A percentile compares a stretch with the other conserved stretches of the same genome.
Conservation (phyloP, 1,140 invertebrate genomes). For the Halictus rubicundus region DNA sequence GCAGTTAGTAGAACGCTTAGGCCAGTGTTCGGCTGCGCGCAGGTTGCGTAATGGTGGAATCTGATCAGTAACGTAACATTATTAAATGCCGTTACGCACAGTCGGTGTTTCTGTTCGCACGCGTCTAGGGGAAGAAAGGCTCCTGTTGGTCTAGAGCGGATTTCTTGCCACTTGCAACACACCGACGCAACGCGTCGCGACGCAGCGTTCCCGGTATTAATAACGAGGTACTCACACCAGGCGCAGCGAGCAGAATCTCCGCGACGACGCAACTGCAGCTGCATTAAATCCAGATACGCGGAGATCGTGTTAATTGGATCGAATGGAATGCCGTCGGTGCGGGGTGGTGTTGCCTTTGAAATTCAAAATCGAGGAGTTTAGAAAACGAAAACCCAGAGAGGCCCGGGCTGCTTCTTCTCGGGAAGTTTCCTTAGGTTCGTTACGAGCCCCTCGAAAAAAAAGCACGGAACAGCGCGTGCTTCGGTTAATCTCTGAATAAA, state of each 20-base stretch:
- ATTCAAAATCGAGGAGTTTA: not conserved
- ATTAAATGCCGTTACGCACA: slow-evolving; percentile 14
- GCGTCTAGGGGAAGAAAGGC: slow-evolving; percentile 6
- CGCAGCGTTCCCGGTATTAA: slow-evolving; percentile 12
- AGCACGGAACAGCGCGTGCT: too few species aligned
- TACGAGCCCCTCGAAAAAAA: too few species aligned
- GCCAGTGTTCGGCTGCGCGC: not conserved
- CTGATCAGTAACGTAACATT: not conserved
- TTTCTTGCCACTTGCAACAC: not conserved
- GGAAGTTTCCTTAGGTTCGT: not conserved
- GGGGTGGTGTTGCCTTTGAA: not conserved
- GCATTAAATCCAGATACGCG: not conserved
- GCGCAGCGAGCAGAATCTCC: not conserved
- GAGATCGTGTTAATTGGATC: not conserved
- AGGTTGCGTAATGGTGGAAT: not conserved
- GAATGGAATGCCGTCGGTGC: too few species aligned
- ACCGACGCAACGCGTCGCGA: too few species aligned
- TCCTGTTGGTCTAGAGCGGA: not conserved
- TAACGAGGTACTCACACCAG: not conserved
- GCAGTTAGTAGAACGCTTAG: not conserved
- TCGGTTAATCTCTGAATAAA: not conserved
- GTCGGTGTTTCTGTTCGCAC: slow-evolving; percentile 9
- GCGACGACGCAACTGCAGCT: not conserved
- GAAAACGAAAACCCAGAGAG: not conserved
- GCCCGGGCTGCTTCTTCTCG: too few species aligned